Evolutionary conservation across 2,888 invertebrate species (phyloP), one percentile per base, ranked within the genome.

Genomic region (Cerceris rybyensis): DNA sequence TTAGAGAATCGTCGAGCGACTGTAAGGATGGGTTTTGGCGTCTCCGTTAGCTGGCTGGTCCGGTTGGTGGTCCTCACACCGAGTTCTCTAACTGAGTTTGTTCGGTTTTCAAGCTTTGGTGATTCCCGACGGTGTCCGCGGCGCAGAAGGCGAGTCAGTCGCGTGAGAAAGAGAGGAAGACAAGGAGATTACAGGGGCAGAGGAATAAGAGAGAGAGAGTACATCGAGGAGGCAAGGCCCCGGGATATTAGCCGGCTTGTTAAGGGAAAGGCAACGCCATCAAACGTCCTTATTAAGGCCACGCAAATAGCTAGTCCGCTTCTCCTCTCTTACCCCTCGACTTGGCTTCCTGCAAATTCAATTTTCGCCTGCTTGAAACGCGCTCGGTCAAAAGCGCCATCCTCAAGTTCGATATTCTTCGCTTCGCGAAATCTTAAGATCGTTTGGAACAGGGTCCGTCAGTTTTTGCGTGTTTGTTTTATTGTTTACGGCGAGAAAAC

Each of bases 71-170:
- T 79, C 68, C 75, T 84, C 83, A 57, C 73, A 71, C 83, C 83
- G 76, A 88, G 88, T 89, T 90, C 87, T 87, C 87, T 91, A 91
- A 91, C 90, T 88, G 87, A 90, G 89, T 91, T 91, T 91, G 88
- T 91, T 91, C 90, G 90, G 85, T 91, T 91, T 90, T 91, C 90
- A 89, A 90, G 89, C 90, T 89, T 90, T 89, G 86, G 86, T 87
- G 87, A 86, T 88, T 89, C 86, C 80, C 82, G 80, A 69, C 83
- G 80, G 75, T 78, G 73, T 73, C 71, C 75, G 59, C 66, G 54
- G 79, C 75, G 83, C 72, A 75, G 75, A 77, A 77, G 80, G 73
- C 50, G 70, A 70, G 68, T 42, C 54, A 11, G 59, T 63, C 54
- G 61, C n/a, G 28, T 39, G 60, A 28, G 71, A 60, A 61, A 71